Conservation (phyloP, 2,797 vertebrate species). For the Psittacula derbiana region DNA sequence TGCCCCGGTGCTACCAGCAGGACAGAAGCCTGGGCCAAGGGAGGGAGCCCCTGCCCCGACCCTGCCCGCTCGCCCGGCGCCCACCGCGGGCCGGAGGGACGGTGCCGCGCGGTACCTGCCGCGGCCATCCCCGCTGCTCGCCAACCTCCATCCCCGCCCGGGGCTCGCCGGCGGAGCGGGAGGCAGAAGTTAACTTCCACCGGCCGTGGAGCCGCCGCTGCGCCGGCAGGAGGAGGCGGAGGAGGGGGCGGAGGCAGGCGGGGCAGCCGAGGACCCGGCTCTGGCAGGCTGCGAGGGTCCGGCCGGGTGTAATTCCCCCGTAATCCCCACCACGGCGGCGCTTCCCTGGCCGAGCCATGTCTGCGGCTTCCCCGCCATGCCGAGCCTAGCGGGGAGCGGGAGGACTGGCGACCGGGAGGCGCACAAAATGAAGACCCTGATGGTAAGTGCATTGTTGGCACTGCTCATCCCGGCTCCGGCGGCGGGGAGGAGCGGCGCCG, state of each 20-base stretch:
- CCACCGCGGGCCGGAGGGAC: background rate
- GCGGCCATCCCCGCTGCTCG: background rate
- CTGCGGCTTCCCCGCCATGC: constrained; percentile 70
- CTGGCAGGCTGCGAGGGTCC: constrained; percentile 71
- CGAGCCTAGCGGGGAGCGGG: constrained; percentile 75
- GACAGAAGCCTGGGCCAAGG: background rate
- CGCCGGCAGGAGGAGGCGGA: constrained; percentile 46
- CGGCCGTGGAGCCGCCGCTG: constrained; percentile 6
- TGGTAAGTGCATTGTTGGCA: constrained; percentile 83
- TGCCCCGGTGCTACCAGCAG: background rate
- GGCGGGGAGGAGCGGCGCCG: background rate
- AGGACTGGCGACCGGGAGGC: constrained; percentile 73
- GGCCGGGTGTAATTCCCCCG: constrained; percentile 78
- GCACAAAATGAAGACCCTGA: constrained; percentile 92
- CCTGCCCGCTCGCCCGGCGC: background rate
- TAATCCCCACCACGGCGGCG: constrained; percentile 76
- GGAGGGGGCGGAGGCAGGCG: constrained; percentile 17
- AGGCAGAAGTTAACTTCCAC: constrained; percentile 46
- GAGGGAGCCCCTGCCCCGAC: background rate
- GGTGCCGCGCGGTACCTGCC: background rate
- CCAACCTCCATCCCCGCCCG: background rate
- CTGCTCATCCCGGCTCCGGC: constrained; percentile 40
- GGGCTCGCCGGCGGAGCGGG: background rate
- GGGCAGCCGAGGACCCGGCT: constrained; percentile 78
- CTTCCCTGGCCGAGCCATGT: constrained; percentile 59